Percentiles rank a stretch among this genome's conserved stretches.
Evolutionary conservation across 2,113 vertebrate species (phyloP).

Genomic region (Hoplias malabaricus): DNA sequence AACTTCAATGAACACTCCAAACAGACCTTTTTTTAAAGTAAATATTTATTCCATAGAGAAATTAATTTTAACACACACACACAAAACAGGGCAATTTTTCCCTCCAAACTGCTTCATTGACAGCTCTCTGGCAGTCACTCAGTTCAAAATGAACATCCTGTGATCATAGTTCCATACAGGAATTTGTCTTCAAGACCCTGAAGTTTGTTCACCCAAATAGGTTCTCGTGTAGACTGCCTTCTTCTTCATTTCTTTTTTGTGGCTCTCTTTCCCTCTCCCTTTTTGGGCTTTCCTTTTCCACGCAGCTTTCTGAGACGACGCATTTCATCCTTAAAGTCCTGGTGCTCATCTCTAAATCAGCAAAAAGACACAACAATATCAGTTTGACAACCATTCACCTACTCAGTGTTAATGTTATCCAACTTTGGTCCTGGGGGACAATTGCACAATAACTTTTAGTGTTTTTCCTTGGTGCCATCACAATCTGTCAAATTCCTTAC

Average conservation of each 20-base stretch:
- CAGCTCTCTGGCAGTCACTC: not conserved
- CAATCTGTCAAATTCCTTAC: too few species aligned
- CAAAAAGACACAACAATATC: not conserved
- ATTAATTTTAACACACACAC: not conserved
- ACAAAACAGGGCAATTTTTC: not conserved
- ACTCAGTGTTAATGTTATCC: too few species aligned
- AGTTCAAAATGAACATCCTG: slow-evolving; percentile 12
- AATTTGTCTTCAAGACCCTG: not conserved
- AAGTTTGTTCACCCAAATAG: not conserved
- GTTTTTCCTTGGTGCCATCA: too few species aligned
- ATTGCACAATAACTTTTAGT: too few species aligned
- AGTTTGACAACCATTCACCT: not conserved
- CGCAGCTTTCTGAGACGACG: slow-evolving; percentile 84
- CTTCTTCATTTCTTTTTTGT: slow-evolving; percentile 81
- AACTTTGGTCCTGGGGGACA: too few species aligned
- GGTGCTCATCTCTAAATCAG: slow-evolving; percentile 87
- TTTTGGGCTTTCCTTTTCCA: slow-evolving; percentile 91
- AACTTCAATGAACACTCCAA: not conserved
- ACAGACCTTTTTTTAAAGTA: not conserved
- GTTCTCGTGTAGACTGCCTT: too few species aligned
- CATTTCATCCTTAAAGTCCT: slow-evolving; percentile 96
- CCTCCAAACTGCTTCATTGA: not conserved
- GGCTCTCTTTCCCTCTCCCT: slow-evolving; percentile 94
- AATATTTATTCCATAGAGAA: slow-evolving; percentile 35
- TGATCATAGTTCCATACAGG: not conserved